Base-by-base conservation (phyloP, 2,888 invertebrate genomes). In the Scaptomyza parva region DNA sequence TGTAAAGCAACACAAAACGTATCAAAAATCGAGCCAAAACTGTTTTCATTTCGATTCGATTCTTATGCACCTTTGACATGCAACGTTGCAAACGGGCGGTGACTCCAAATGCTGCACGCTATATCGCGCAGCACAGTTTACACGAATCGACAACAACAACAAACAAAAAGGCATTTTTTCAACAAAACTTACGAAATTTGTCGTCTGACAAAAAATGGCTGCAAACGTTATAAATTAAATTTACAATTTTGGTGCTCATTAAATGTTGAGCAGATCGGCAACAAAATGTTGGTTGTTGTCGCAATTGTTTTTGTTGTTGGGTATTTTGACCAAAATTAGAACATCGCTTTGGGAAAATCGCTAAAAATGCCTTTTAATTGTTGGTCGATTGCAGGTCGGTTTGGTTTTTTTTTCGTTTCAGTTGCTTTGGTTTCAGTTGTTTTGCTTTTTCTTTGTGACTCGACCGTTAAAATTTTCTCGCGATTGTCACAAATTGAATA, bases 401-500 rank as follows among this genome's bases (percentile, higher is more conserved):
- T 28, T 28, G n/a, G n/a, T 7, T 24, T 24, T 4, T 24, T 57
- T 43, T 43, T 43, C 20, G 48, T 44, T 57, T 45, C 28, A 58
- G 12, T 44, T 50, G 33, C 20, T 54, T 33, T 48, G 26, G 9
- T 28, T 52, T 69, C 20, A 26, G 30, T n/a, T n/a, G n/a, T n/a
- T n/a, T n/a, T n/a, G n/a, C n/a, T n/a, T n/a, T n/a, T n/a, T n/a
- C 30, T 50, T 52, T 39, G 57, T 53, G 50, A 40, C 22, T 50
- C 28, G 63, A 9, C 59, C 57, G 68, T 68, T 76, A 33, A 59
- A 70, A 63, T 75, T 76, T 83, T 81, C 87, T 81, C 79, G 87
- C 87, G 72, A 67, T 68, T 82, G 81, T 82, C 81, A 87, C 86
- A 87, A 82, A 82, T 82, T 87, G 88, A 82, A 88, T 82, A 82